A percentile compares a stretch with the other conserved stretches of the same genome.
phyloP scores from a whole-genome alignment of 2,888 invertebrate genomes.

The Spisula subtruncata region DNA sequence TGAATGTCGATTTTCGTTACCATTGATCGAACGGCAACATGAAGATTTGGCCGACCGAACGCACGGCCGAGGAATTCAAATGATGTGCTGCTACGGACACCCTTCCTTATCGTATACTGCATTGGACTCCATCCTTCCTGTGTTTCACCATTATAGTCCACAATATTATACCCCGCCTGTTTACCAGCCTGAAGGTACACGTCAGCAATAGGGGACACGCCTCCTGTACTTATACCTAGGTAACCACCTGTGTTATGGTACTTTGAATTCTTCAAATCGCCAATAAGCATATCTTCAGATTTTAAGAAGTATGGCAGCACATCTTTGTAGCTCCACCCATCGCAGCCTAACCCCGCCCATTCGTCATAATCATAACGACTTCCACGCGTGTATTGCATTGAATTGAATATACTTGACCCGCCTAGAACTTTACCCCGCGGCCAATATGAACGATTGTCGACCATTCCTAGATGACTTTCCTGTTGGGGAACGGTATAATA shows the following conservation, averaged over 20 bases:
- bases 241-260: slow-evolving; percentile 65
- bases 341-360: slow-evolving; percentile 59
- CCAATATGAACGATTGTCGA: slow-evolving; percentile 57
- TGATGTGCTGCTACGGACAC: slow-evolving; percentile 59
- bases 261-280: slow-evolving; percentile 56
- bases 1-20: slow-evolving; percentile 79
- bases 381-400: slow-evolving; percentile 67
- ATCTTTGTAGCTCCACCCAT: slow-evolving; percentile 66
- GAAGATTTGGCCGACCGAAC: slow-evolving; percentile 55
- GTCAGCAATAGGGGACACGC: slow-evolving; percentile 53
- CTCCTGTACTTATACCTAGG: slow-evolving; percentile 61
- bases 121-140: slow-evolving; percentile 61
- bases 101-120: slow-evolving; percentile 59
- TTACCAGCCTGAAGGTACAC: slow-evolving; percentile 60
- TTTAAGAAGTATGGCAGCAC: slow-evolving; percentile 70
- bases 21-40: slow-evolving; percentile 62
- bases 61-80: slow-evolving; percentile 63
- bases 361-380: slow-evolving; percentile 63
- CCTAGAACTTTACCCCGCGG: slow-evolving; percentile 66
- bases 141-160: slow-evolving; percentile 63
- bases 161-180: slow-evolving; percentile 60
- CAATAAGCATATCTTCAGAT: slow-evolving; percentile 66
- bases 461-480: slow-evolving; percentile 54
- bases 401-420: slow-evolving; percentile 66
- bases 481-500: slow-evolving; percentile 69